Evolutionary conservation across 2,888 invertebrate genomes (phyloP).

Genomic region (Siphlonurus alternatus): DNA sequence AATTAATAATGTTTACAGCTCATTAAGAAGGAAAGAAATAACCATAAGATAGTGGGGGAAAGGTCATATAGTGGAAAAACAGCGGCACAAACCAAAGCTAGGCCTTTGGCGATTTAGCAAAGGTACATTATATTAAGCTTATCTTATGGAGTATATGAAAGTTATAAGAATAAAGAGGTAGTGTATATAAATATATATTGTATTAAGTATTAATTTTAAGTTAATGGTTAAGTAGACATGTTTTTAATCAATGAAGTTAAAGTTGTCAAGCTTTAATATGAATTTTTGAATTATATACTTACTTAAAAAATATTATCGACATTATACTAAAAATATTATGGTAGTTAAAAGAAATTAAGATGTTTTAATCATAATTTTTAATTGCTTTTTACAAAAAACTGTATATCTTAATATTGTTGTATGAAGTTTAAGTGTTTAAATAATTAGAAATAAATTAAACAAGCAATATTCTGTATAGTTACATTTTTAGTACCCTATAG

Average conservation of each 20-base stretch:
- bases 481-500: too few species aligned
- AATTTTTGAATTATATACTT: background rate
- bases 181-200: too few species aligned
- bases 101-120: background rate
- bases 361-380: background rate
- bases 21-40: slow-evolving; percentile 1
- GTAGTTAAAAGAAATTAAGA: too few species aligned
- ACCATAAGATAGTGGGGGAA: background rate
- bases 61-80: background rate
- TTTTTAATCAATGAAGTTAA: background rate
- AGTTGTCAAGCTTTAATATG: background rate
- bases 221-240: too few species aligned
- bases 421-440: too few species aligned
- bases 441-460: too few species aligned
- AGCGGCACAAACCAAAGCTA: background rate
- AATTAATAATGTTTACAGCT: slow-evolving; percentile 4
- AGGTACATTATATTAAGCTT: too few species aligned
- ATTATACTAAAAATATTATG: background rate
- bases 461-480: too few species aligned
- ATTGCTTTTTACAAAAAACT: background rate
- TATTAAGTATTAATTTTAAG: too few species aligned
- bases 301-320: background rate
- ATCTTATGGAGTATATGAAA: too few species aligned
- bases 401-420: background rate
- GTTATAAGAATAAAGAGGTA: background rate